Evolutionary conservation across 2,888 invertebrate species (phyloP).

Genomic region (Xylota segnis): DNA sequence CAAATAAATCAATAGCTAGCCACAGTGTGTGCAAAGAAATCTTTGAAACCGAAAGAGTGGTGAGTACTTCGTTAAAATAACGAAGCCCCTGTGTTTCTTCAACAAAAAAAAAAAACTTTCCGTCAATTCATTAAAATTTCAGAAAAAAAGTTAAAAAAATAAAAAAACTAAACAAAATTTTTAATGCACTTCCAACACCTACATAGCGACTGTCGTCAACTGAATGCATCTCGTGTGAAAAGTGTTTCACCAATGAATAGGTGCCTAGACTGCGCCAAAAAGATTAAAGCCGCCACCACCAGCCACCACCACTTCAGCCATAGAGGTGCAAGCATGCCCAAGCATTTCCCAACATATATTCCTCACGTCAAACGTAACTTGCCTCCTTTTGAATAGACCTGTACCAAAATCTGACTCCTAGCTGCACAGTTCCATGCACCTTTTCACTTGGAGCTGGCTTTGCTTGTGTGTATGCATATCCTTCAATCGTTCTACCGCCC

Average conservation of each 20-base stretch:
- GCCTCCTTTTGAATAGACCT: constrained; percentile 28
- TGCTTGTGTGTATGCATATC: background rate
- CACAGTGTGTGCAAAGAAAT: too few relatives aligned
- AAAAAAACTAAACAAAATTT: constrained; percentile 6
- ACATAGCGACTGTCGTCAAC: constrained; percentile 30
- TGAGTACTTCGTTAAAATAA: background rate
- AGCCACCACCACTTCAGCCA: constrained; percentile 18
- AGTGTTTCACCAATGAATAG: constrained; percentile 48
- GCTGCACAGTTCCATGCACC: constrained; percentile 25
- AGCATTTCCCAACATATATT: constrained; percentile 29
- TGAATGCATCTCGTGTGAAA: constrained; percentile 40
- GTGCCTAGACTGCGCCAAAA: constrained; percentile 38
- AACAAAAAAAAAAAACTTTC: constrained; percentile 15
- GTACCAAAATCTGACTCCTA: constrained; percentile 37
- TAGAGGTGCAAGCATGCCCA: constrained; percentile 29
- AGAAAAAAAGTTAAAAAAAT: background rate
- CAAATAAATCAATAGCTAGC: too few relatives aligned
- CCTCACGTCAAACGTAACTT: constrained; percentile 10
- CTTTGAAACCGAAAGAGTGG: too few relatives aligned
- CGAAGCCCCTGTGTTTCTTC: background rate
- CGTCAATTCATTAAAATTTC: constrained; percentile 17
- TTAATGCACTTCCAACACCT: constrained; percentile 39
- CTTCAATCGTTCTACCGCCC: constrained; percentile 41
- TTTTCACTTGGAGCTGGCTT: constrained; percentile 9
- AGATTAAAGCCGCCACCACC: constrained; percentile 47